phyloP scores from a whole-genome alignment of 2,797 vertebrate genomes.

The Thalassophryne amazonica region DNA sequence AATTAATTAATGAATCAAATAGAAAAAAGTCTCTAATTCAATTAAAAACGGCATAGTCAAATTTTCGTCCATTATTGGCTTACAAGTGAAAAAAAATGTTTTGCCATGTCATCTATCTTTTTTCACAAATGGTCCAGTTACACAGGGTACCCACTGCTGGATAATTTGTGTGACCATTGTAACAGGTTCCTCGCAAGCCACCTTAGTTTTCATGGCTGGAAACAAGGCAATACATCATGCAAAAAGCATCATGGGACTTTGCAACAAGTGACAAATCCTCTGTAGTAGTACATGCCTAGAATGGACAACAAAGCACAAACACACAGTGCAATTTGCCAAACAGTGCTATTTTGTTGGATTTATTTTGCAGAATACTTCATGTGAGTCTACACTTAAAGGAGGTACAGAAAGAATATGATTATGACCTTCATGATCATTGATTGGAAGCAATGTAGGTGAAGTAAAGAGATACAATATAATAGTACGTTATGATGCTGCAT shows the following conservation, averaged over 20 bases:
- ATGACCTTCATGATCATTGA: neutral
- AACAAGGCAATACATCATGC: conserved; percentile 40
- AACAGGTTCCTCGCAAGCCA: conserved; percentile 34
- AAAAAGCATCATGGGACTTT: conserved; percentile 45
- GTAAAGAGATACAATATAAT: conserved; percentile 7
- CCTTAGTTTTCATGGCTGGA: conserved; percentile 4
- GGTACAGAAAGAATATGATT: conserved; percentile 17
- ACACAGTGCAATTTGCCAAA: conserved; percentile 16
- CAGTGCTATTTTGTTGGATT: conserved; percentile 30
- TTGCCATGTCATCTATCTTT: conserved; percentile 46
- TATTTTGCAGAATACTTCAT: conserved; percentile 38
- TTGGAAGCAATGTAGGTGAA: conserved; percentile 20
- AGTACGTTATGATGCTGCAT: neutral
- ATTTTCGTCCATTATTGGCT: no score
- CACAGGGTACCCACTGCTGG: conserved; percentile 53
- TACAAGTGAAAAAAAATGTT: no score
- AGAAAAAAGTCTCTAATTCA: no score
- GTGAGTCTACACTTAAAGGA: conserved; percentile 26
- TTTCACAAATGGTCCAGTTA: conserved; percentile 42
- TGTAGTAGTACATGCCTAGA: conserved; percentile 23
- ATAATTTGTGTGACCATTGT: conserved; percentile 65
- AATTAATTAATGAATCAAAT: no score
- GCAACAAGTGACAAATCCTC: conserved; percentile 53
- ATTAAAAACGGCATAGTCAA: no score
- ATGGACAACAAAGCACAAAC: conserved; percentile 37